A percentile compares a stretch with the other conserved stretches of the same genome.
These are phyloP conservation scores for Brachionichthys hirsutus DNA, from an alignment of 2,113 vertebrate species.

Conservation along the genomic window DNA sequence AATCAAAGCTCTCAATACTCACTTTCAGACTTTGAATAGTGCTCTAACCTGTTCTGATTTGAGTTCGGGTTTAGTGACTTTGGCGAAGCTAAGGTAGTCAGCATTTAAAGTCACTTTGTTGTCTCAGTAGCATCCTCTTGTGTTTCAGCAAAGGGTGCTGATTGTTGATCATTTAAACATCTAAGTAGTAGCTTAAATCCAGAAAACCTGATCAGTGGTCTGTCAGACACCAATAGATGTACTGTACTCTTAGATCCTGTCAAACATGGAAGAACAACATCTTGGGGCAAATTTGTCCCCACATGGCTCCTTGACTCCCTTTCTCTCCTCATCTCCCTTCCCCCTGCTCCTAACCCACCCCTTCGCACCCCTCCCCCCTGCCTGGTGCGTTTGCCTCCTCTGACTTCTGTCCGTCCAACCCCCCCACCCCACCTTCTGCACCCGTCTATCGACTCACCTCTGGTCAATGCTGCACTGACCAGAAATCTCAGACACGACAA, in stretches of 20 bases:
- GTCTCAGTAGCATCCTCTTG: slow-evolving; percentile 14
- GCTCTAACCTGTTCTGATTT: slow-evolving; percentile 20
- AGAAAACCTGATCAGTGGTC: too few species aligned
- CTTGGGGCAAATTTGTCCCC: slow-evolving; percentile 58
- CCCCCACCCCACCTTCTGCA: slow-evolving; percentile 19
- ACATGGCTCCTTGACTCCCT: slow-evolving; percentile 48
- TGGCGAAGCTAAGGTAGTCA: slow-evolving; percentile 4
- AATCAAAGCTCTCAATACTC: background rate
- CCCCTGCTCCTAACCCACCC: slow-evolving; percentile 32
- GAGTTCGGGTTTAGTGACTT: slow-evolving; percentile 1
- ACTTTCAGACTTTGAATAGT: background rate
- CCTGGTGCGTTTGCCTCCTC: slow-evolving; percentile 37
- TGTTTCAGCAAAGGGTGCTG: slow-evolving; percentile 31
- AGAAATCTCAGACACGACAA: slow-evolving; percentile 23
- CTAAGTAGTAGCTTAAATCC: slow-evolving; percentile 40
- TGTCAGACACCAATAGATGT: too few species aligned
- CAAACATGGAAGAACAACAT: slow-evolving; percentile 23
- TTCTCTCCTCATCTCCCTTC: slow-evolving; percentile 33
- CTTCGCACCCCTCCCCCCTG: slow-evolving; percentile 3
- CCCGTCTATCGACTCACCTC: slow-evolving; percentile 45
- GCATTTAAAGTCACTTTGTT: slow-evolving; percentile 41
- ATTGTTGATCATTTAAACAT: slow-evolving; percentile 39
- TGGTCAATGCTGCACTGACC: slow-evolving; percentile 28
- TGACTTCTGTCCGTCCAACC: slow-evolving; percentile 30
- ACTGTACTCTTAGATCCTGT: slow-evolving; percentile 10